Conservation (phyloP, 2,888 invertebrate genomes). For the Andrena dorsata region DNA sequence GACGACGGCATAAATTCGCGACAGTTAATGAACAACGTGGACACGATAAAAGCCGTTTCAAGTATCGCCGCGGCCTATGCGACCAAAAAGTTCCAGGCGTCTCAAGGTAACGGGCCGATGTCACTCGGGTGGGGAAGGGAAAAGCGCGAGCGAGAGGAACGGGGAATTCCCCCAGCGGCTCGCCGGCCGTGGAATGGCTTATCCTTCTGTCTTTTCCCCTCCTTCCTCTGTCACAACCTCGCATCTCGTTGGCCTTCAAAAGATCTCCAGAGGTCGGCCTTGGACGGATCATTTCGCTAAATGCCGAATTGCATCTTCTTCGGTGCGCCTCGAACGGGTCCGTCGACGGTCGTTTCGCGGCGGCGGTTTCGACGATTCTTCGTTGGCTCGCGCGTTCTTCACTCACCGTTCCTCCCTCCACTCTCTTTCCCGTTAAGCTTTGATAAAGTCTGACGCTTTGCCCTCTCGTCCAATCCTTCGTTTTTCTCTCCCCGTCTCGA, state of each 20-base stretch:
- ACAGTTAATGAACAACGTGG: slow-evolving; percentile 5
- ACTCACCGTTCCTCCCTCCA: no score
- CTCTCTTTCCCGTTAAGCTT: background rate
- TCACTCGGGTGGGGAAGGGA: slow-evolving; percentile 14
- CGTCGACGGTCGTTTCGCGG: slow-evolving; percentile 34
- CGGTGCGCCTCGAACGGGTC: slow-evolving; percentile 54
- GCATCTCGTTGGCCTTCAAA: slow-evolving; percentile 59
- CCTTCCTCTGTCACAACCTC: slow-evolving; percentile 35
- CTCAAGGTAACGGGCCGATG: slow-evolving; percentile 40
- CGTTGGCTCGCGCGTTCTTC: slow-evolving; percentile 1
- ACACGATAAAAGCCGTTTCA: slow-evolving; percentile 3
- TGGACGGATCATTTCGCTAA: slow-evolving; percentile 67
- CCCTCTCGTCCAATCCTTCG: background rate
- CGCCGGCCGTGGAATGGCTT: slow-evolving; percentile 38
- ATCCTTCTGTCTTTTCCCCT: slow-evolving; percentile 12
- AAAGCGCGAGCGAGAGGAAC: background rate
- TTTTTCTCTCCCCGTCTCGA: background rate
- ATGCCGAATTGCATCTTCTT: slow-evolving; percentile 62
- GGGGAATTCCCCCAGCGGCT: slow-evolving; percentile 23
- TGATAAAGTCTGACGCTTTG: background rate
- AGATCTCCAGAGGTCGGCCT: slow-evolving; percentile 62
- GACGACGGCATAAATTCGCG: background rate
- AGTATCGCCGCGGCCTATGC: background rate
- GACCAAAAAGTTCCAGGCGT: slow-evolving; percentile 18
- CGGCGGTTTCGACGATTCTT: slow-evolving; percentile 26